A percentile compares a stretch with the other conserved stretches of the same genome.
Conservation (phyloP, 92 coral and sea anemone genomes). For the Umimayanthus kanabou region DNA sequence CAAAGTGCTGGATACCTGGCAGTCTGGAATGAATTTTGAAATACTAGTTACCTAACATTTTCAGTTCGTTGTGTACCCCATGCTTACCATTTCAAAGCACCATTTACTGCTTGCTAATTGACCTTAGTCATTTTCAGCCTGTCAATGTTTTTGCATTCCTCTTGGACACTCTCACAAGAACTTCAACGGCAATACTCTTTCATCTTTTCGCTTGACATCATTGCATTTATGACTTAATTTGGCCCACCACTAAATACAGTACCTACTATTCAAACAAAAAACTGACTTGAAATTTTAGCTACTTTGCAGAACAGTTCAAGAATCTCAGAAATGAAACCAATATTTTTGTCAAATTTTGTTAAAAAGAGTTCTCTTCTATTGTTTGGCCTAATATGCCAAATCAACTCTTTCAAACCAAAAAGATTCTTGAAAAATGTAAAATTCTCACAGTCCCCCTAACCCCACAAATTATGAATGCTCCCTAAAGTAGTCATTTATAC, state of each 20-base stretch:
- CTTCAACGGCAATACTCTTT: neutral
- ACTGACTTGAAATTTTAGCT: no score
- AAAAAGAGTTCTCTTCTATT: no score
- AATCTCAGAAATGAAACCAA: no score
- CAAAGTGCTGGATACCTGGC: conserved; percentile 20
- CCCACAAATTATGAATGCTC: no score
- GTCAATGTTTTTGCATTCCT: conserved; percentile 17
- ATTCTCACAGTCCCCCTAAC: no score
- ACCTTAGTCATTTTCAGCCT: conserved; percentile 19
- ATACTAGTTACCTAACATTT: conserved; percentile 21
- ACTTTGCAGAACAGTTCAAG: no score
- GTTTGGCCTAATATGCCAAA: no score
- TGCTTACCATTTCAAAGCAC: conserved; percentile 11
- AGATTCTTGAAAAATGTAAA: no score
- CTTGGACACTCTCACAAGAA: conserved; percentile 17
- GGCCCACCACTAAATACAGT: neutral
- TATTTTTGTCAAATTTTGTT: no score
- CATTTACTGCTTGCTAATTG: conserved; percentile 20
- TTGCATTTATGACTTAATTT: neutral
- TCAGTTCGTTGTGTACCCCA: conserved; percentile 21
- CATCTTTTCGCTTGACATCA: neutral
- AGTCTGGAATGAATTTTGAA: conserved; percentile 14
- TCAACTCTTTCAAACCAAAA: no score
- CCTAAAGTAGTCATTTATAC: no score
- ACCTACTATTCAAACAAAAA: neutral